Percentiles rank a stretch among this genome's conserved stretches.
phyloP scores from a whole-genome alignment of 2,797 vertebrate species.

The Ctenopoma multispine region DNA sequence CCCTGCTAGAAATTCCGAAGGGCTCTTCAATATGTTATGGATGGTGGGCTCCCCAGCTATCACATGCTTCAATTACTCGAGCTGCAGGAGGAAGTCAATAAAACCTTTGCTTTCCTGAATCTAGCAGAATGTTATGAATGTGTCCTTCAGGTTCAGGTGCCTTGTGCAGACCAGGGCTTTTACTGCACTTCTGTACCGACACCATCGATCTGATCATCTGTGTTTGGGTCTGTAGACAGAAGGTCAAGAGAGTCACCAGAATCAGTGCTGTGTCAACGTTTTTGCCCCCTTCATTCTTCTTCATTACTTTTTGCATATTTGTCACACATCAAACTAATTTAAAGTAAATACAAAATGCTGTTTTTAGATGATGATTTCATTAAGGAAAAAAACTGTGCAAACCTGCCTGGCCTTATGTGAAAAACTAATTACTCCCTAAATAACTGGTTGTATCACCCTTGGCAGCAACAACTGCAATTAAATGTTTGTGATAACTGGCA shows the following conservation, averaged over 20 bases:
- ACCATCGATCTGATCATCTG: constrained; percentile 3
- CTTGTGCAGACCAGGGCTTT: background rate
- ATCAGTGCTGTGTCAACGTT: too few relatives aligned
- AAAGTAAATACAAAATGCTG: too few relatives aligned
- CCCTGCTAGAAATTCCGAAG: constrained; percentile 38
- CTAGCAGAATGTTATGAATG: constrained; percentile 37
- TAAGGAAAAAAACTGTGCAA: too few relatives aligned
- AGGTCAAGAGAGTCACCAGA: background rate
- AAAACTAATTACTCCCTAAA: too few relatives aligned
- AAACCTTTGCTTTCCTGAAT: constrained; percentile 38
- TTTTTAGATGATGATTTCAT: too few relatives aligned
- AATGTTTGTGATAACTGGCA: too few relatives aligned
- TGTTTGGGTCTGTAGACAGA: background rate
- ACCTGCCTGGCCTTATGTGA: too few relatives aligned
- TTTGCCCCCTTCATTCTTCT: too few relatives aligned
- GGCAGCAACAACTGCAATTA: too few relatives aligned
- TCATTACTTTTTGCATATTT: too few relatives aligned
- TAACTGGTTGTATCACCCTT: too few relatives aligned
- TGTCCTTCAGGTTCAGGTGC: constrained; percentile 48
- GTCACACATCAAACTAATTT: too few relatives aligned
- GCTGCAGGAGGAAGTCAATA: constrained; percentile 40
- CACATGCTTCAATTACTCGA: constrained; percentile 50
- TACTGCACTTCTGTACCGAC: constrained; percentile 9
- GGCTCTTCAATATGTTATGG: constrained; percentile 58
- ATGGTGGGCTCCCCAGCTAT: constrained; percentile 31